Base-by-base conservation (phyloP, 2,797 vertebrate species). In the Danionella dracula region DNA sequence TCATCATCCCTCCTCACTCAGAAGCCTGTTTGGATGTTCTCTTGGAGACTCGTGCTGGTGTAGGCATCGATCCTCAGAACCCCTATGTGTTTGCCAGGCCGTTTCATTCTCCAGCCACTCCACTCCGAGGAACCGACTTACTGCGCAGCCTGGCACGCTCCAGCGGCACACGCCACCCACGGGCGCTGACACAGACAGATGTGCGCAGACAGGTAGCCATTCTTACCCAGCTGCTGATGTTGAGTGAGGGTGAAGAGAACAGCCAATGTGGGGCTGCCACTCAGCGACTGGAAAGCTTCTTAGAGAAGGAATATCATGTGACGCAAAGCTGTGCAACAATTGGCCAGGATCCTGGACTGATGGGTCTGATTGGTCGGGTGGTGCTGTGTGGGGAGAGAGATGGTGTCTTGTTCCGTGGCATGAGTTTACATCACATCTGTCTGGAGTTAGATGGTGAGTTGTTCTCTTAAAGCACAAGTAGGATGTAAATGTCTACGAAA, bases 381-480 rank as follows among this genome's bases (percentile, higher is more conserved):
- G 89, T 91, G 29, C 85, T 91, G 4, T 90, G 89, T 15, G 90
- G 89, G 23, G 90, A 91, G 75, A 81, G 89, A 65, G 89, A 91
- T 3, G 90, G 90, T 8, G 89, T 91, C 8, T 78, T 91, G 61
- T 91, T 91, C 77, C 83, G 88, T 70, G 90, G 90, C 51, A 91
- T 91, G 90, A 91, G 88, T 77, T 82, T 91, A 23, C 88, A 91
- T 77, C 89, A 91, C 77, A 91, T 91, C 83, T 91, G 90, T 73
- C 76, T 91, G 76, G 90, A 91, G 66, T 81, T 91, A 66, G 90
- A 91, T 35, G 90, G 90, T 91, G 17, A 69, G 44, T 55, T 27
- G 23, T 27, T n/a, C n/a, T n/a, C n/a, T n/a, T n/a, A n/a, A n/a
- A 27, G 23, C 23, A 27, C 23, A 27, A 27, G 3, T 27, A 3